Evolutionary conservation across 2,888 invertebrate genomes (phyloP).

Genomic region (Balanococcus diminutus): DNA sequence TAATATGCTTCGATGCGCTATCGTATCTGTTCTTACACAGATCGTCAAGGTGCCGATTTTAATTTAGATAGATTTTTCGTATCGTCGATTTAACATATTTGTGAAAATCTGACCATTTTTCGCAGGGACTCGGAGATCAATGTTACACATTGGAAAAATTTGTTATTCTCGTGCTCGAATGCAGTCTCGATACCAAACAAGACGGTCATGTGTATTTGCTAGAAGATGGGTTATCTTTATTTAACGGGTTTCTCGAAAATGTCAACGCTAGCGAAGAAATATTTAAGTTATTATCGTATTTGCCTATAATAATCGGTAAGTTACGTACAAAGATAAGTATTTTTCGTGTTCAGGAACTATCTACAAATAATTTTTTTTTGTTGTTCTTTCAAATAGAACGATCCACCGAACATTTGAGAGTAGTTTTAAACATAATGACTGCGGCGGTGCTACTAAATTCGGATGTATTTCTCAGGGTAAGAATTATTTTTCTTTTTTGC

Average conservation of each 20-base stretch:
- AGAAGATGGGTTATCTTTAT: constrained; percentile 90
- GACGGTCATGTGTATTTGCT: constrained; percentile 83
- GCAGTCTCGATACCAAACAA: constrained; percentile 79
- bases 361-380: not conserved
- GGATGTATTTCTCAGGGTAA: constrained; percentile 70
- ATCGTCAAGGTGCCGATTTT: constrained; percentile 84
- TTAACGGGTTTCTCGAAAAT: constrained; percentile 67
- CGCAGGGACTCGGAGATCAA: constrained; percentile 55
- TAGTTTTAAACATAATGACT: constrained; percentile 80
- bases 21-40: constrained; percentile 84
- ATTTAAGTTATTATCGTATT: constrained; percentile 75
- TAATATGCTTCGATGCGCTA: constrained; percentile 89
- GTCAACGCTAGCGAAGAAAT: constrained; percentile 62
- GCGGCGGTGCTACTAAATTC: constrained; percentile 82
- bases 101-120: not conserved
- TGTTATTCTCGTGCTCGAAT: constrained; percentile 70
- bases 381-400: constrained; percentile 67
- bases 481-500: not conserved
- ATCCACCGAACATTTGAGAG: constrained; percentile 80
- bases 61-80: not conserved
- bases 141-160: constrained; percentile 62
- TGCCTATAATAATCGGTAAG: constrained; percentile 75
- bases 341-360: no score
- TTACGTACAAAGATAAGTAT: no score
- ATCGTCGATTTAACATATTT: not conserved